Base-by-base conservation (phyloP, 2,113 vertebrate species). In the Urocynchramus pylzowi region DNA sequence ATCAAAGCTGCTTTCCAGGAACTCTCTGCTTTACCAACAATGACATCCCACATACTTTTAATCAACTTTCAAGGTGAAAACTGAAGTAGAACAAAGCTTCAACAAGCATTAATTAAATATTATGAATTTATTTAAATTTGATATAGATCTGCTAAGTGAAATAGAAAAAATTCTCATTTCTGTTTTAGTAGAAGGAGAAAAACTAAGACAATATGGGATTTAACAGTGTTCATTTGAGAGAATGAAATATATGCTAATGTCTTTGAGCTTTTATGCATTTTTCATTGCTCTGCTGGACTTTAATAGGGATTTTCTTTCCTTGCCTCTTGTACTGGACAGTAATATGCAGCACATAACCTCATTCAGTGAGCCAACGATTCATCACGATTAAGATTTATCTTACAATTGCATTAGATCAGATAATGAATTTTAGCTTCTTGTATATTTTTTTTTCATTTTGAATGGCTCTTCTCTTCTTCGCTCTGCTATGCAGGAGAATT, bases 31-130 rank as follows among this genome's bases (percentile, higher is more conserved):
- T 95, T 87, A 41, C 39, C 26, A 28, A 41, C 47, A 86, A 27
- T 42, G 39, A 60, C 35, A 81, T 75, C 39, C 17, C 56, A 86
- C 47, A 39, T 41, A 77, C 4, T 59, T 90, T 84, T 77, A 74
- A 94, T 70, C 82, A 86, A 23, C 24, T 86, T 88, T 64, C 79
- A 95, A 88, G 68, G 87, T 94, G 68, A 90, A 86, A 96, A 78
- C 6, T 60, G 50, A 93, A 89, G 33, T 18, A 91, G 71, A 93
- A 67, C 11, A 65, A 92, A 70, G 73, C n/a, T 93, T 90, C 71
- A 75, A 81, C 12, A 71, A 61, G 26, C 11, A 81, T 71, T 79
- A 92, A 94, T 90, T 85, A 90, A 77, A 41, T 77, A 69, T 54
- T 50, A 63, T 50, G 1, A 85, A 90, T 83, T 85, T 84, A 80